Evolutionary conservation across 2,888 invertebrate genomes (phyloP).

Genomic region (Quadroppia sp.): DNA sequence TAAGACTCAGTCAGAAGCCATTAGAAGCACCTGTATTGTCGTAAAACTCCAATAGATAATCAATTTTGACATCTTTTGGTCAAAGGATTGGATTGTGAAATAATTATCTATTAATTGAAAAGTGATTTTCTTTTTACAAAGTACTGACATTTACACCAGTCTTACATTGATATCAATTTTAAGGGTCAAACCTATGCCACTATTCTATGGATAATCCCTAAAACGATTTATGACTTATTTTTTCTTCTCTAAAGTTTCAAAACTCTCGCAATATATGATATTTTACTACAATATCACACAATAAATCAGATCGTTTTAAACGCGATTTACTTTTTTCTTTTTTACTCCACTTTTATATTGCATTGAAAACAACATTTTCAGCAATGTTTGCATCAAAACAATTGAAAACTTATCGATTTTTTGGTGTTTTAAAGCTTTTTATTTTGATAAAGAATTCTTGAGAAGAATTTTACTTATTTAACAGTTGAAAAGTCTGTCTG

Average conservation of each 20-base stretch:
- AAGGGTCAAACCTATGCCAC: not conserved
- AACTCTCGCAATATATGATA: not conserved
- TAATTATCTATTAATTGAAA: constrained; percentile 16
- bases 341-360: not conserved
- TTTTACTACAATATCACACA: not conserved
- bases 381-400: constrained; percentile 3
- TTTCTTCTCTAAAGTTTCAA: constrained; percentile 4
- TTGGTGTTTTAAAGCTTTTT: not conserved
- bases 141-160: constrained; percentile 9
- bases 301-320: constrained; percentile 14
- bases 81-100: too few relatives aligned
- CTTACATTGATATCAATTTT: constrained; percentile 34
- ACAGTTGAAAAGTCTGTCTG: too few relatives aligned
- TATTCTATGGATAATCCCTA: constrained; percentile 27
- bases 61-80: too few relatives aligned
- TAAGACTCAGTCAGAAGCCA: not conserved
- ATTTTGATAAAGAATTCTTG: too few relatives aligned
- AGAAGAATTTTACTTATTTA: too few relatives aligned
- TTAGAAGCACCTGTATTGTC: too few relatives aligned
- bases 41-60: too few relatives aligned
- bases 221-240: constrained; percentile 27
- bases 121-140: constrained; percentile 9
- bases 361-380: constrained; percentile 26
- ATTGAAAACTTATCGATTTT: not conserved
- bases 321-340: constrained; percentile 6